phyloP scores from a whole-genome alignment of 2,888 invertebrate genomes.

The Xiphydria camelus region DNA sequence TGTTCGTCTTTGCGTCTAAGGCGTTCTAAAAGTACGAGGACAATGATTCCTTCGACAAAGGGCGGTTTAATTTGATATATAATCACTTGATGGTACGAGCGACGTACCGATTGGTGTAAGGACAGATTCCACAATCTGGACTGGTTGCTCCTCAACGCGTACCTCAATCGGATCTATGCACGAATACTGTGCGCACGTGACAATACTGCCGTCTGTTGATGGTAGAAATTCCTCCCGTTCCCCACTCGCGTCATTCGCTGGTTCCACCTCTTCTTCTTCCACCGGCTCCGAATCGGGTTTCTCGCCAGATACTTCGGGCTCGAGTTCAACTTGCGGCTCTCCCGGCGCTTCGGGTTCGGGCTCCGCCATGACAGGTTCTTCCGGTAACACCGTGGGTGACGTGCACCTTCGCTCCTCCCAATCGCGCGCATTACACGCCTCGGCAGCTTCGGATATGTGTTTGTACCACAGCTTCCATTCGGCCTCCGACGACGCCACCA shows the following conservation, averaged over 20 bases:
- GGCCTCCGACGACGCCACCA: slow-evolving; percentile 75
- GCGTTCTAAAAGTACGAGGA: slow-evolving; percentile 66
- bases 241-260: too few relatives aligned
- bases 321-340: slow-evolving; percentile 31
- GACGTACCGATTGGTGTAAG: slow-evolving; percentile 76
- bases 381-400: slow-evolving; percentile 50
- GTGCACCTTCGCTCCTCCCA: slow-evolving; percentile 58
- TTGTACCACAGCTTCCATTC: slow-evolving; percentile 81
- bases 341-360: slow-evolving; percentile 39
- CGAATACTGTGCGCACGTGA: slow-evolving; percentile 64
- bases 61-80: neutral
- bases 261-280: slow-evolving; percentile 27
- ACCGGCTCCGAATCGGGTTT: slow-evolving; percentile 22
- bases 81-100: too few relatives aligned
- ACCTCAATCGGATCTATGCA: slow-evolving; percentile 76
- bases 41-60: too few relatives aligned
- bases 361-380: slow-evolving; percentile 39
- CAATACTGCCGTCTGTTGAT: too few relatives aligned
- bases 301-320: slow-evolving; percentile 18
- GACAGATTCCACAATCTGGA: slow-evolving; percentile 76
- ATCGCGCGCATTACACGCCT: slow-evolving; percentile 66
- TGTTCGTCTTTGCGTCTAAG: slow-evolving; percentile 73
- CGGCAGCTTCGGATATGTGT: slow-evolving; percentile 73
- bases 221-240: too few relatives aligned
- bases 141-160: slow-evolving; percentile 71